These are phyloP conservation scores for Drosophila lutescens DNA, from an alignment of 2,888 invertebrate genomes.

Conservation along the genomic window DNA sequence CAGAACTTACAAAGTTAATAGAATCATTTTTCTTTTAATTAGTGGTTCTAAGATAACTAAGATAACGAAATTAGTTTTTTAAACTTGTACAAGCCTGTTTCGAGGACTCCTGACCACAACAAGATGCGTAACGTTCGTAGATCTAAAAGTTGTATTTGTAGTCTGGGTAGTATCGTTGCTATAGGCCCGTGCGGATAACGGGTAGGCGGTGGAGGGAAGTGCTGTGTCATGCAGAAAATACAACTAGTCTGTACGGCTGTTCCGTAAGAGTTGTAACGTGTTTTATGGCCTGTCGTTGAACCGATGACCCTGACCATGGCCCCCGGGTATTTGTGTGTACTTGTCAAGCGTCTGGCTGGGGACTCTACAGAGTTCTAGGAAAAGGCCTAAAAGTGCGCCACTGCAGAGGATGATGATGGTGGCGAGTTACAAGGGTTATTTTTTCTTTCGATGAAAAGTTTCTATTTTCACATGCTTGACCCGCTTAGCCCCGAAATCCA, in stretches of 20 bases:
- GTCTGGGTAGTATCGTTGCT: too few species aligned
- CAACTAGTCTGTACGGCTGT: conserved; percentile 23
- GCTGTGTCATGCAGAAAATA: conserved; percentile 13
- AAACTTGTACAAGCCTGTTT: too few species aligned
- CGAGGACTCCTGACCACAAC: too few species aligned
- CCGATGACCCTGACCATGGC: conserved; percentile 47
- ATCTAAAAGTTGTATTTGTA: background rate
- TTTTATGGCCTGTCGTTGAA: conserved; percentile 36
- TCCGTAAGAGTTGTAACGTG: conserved; percentile 37
- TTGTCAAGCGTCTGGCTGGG: conserved; percentile 7
- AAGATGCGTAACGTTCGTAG: background rate
- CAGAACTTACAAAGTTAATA: too few species aligned
- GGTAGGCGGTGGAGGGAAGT: conserved; percentile 4
- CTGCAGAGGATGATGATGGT: background rate
- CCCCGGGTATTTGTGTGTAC: background rate
- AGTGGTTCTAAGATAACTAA: too few species aligned
- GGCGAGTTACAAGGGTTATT: conserved; percentile 9
- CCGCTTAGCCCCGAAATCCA: conserved; percentile 59
- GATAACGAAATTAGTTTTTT: too few species aligned
- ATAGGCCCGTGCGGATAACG: background rate
- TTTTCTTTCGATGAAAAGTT: conserved; percentile 49
- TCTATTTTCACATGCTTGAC: conserved; percentile 66
- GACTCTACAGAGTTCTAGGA: conserved; percentile 24
- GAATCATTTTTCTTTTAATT: too few species aligned
- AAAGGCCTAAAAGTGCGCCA: conserved; percentile 20